Conservation (phyloP, 1,140 invertebrate species). For the Helicoverpa armigera region DNA sequence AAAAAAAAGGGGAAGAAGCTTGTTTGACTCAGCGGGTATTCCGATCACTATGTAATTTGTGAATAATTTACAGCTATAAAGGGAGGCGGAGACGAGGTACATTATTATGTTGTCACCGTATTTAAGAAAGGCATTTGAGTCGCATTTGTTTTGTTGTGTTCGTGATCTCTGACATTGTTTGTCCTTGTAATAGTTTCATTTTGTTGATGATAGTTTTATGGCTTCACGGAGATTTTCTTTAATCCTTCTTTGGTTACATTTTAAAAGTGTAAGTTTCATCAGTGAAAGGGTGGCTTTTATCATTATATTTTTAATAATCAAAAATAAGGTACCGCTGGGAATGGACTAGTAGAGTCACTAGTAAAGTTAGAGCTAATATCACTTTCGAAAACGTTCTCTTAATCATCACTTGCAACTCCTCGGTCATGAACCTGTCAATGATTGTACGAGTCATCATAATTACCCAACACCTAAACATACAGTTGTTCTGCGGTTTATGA, state of each 20-base stretch:
- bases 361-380: too few relatives aligned
- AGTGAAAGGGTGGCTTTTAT: too few relatives aligned
- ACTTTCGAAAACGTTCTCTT: too few relatives aligned
- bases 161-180: slow-evolving; percentile 42
- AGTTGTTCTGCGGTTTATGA: too few relatives aligned
- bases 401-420: too few relatives aligned
- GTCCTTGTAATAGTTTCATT: slow-evolving; percentile 32
- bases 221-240: slow-evolving; percentile 5
- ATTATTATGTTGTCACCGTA: slow-evolving; percentile 77
- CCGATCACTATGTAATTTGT: slow-evolving; percentile 80
- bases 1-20: slow-evolving; percentile 59
- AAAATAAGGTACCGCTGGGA: too few relatives aligned
- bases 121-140: slow-evolving; percentile 50
- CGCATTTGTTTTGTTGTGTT: slow-evolving; percentile 46
- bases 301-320: too few relatives aligned
- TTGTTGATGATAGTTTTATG: slow-evolving; percentile 27
- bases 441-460: background rate
- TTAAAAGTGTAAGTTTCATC: background rate
- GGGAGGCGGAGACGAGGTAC: slow-evolving; percentile 56
- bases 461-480: background rate
- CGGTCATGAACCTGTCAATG: too few relatives aligned
- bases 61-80: slow-evolving; percentile 69
- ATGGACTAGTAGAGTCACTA: too few relatives aligned
- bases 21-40: slow-evolving; percentile 77
- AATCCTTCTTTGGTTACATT: background rate